These are phyloP conservation scores for Asbolus verrucosus DNA, from an alignment of 1,140 invertebrate species.

Conservation along the genomic window DNA sequence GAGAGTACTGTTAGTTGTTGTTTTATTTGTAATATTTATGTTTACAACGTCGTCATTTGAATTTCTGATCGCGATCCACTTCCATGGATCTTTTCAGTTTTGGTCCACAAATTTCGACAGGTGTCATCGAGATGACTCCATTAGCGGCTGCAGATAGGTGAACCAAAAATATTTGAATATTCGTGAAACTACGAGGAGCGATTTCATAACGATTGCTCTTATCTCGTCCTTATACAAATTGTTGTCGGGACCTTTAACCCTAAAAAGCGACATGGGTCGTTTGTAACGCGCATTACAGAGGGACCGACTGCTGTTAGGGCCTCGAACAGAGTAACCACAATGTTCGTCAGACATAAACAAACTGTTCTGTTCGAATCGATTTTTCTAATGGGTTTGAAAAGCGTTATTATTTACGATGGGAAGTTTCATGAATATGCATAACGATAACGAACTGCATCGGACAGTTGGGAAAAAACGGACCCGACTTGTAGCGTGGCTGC, in stretches of 20 bases:
- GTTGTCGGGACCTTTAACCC: constrained; percentile 30
- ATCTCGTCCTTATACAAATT: constrained; percentile 34
- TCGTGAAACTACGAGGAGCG: not conserved
- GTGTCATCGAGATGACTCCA: too few species aligned
- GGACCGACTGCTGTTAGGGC: constrained; percentile 27
- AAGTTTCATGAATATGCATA: constrained; percentile 17
- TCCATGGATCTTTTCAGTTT: too few species aligned
- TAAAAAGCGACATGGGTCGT: constrained; percentile 21
- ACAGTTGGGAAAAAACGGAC: not conserved
- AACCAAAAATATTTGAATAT: constrained; percentile 3
- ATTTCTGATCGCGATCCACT: too few species aligned
- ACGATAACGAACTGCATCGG: not conserved
- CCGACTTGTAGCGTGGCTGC: too few species aligned
- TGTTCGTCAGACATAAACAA: not conserved
- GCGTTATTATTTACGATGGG: constrained; percentile 13
- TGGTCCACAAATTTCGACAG: too few species aligned
- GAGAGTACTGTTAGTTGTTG: too few species aligned
- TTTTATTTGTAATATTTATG: too few species aligned
- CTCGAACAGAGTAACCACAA: not conserved
- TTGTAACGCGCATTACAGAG: constrained; percentile 4
- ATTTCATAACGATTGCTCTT: constrained; percentile 20
- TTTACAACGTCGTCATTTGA: too few species aligned
- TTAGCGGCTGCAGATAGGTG: too few species aligned
- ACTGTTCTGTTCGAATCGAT: constrained; percentile 10
- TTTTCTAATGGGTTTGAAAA: constrained; percentile 13